Base-by-base conservation (phyloP, 2,113 vertebrate genomes). In the Cynopterus brachyotis region DNA sequence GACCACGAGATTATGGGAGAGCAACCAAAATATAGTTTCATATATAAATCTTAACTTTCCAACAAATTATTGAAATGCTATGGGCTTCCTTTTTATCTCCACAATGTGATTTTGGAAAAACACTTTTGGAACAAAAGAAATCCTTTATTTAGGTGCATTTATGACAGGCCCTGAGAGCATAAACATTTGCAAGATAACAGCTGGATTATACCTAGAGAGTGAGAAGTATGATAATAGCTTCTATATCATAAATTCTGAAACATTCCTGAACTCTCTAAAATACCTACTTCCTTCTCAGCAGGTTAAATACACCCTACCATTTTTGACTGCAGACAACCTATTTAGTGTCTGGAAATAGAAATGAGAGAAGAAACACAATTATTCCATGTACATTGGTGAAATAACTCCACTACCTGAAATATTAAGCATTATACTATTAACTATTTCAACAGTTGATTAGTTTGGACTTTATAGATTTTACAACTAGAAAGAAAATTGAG, bases 11-110 rank as follows among this genome's bases (percentile, higher is more conserved):
- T 92, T 75, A 59, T 32, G 79, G 40, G 66, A 55, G 6, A 69
- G 19, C 81, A 91, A 85, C 83, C 87, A 79, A 90, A 96, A 94
- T 17, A 62, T 2, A 88, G n/a, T 55, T 89, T 96, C 50, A 80
- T 3, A 72, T 11, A 94, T 35, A 91, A 73, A 97, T 75, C 76
- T 64, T 59, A 93, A 89, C 35, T 75, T 96, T 89, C 40, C 67
- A 94, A 94, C 28, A 91, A 75, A 72, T 66, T 50, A 40, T 2
- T 57, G 66, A 82, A 55, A 35, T 90, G 24, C 26, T 47, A 47
- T 50, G 50, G 20, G 17, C 28, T 82, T 94, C 59, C 24, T 30
- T 85, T 83, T 83, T 79, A 80, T 89, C 50, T 80, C 62, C 30
- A 57, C 15, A 85, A 59, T 20, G 40, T 62, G 87, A 73, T 64